phyloP scores from a whole-genome alignment of 2,888 invertebrate genomes.

The Drosophila yooni region DNA sequence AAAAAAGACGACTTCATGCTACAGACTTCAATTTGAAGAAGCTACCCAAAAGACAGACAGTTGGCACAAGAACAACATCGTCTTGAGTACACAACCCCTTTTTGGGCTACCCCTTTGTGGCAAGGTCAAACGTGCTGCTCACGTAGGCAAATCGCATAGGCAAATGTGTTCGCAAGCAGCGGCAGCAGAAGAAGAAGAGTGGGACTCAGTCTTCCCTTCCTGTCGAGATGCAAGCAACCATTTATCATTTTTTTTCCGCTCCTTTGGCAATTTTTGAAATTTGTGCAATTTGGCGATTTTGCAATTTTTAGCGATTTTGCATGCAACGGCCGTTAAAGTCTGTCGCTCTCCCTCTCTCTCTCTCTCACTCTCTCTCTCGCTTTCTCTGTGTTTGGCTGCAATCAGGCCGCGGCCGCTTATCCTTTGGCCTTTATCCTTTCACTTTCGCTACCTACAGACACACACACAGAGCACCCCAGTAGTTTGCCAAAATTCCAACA shows the following conservation, averaged over 20 bases:
- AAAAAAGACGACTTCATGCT: slow-evolving; percentile 23
- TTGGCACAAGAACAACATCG: not conserved
- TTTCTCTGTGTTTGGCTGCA: slow-evolving; percentile 26
- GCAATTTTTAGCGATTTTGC: slow-evolving; percentile 69
- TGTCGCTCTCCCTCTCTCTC: not conserved
- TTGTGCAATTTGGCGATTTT: slow-evolving; percentile 65
- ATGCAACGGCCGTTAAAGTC: slow-evolving; percentile 69
- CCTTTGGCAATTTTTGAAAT: slow-evolving; percentile 39
- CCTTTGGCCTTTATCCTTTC: slow-evolving; percentile 74
- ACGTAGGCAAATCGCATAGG: slow-evolving; percentile 72
- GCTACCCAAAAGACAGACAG: slow-evolving; percentile 52
- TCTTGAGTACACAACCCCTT: slow-evolving; percentile 37
- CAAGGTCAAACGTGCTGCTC: slow-evolving; percentile 61
- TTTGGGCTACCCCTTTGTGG: slow-evolving; percentile 28
- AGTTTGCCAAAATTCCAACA: slow-evolving; percentile 76
- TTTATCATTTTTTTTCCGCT: slow-evolving; percentile 68
- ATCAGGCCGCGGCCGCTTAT: slow-evolving; percentile 55
- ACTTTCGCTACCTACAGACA: slow-evolving; percentile 72
- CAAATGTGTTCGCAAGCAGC: slow-evolving; percentile 44
- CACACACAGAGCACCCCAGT: slow-evolving; percentile 39
- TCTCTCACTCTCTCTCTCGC: not conserved
- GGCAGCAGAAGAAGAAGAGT: not conserved
- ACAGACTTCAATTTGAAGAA: slow-evolving; percentile 53
- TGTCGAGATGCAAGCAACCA: slow-evolving; percentile 56
- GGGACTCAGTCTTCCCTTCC: not conserved